Evolutionary conservation across 2,888 invertebrate genomes (phyloP), one percentile per base, ranked within the genome.

Genomic region (Tiliacea aurago): DNA sequence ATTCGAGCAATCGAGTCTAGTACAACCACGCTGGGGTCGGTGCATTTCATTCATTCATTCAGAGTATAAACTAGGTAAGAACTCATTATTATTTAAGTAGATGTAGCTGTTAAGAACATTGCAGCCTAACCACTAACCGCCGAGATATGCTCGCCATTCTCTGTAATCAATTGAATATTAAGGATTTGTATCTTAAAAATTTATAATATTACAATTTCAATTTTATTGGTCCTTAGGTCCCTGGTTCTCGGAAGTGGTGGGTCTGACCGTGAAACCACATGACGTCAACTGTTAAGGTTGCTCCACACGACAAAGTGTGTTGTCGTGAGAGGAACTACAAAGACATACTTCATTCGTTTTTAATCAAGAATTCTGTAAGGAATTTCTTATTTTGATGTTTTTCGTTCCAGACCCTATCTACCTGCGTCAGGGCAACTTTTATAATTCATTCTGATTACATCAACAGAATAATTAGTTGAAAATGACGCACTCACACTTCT

Each of bases 271-370:
- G 75, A 86, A 84, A 65, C 83, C 89, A 90, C 81, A 89, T 91
- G 91, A 91, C 91, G 91, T 90, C 89, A 91, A 86, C 78, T 73
- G 73, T 76, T 78, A 83, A 81, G 81, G 71, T 71, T 70, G 69
- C 13, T 68, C 20, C 65, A 84, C 59, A 73, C 65, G 62, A 56
- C 20, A 45, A 18, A 41, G n/a, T 73, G 49, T 18, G 49, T 59
- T 45, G 18, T 55, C 41, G 58, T 49, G 55, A 70, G 45, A 72
- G 45, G 9, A 71, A 59, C 51, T 65, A 53, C 33, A 61, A n/a
- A 33, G 47, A 62, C 37, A 37, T 41, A 41, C 5, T 51, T 53
- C 23, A 65, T 81, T 72, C 63, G 53, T 37, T 23, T 33, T 70
- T 56, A n/a, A 72, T 73, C 45, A 68, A 65, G 56, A 70, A 51